Evolutionary conservation across 1,140 invertebrate genomes (phyloP), one percentile per base, ranked within the genome.

Genomic region (Hypsibius dujardini): DNA sequence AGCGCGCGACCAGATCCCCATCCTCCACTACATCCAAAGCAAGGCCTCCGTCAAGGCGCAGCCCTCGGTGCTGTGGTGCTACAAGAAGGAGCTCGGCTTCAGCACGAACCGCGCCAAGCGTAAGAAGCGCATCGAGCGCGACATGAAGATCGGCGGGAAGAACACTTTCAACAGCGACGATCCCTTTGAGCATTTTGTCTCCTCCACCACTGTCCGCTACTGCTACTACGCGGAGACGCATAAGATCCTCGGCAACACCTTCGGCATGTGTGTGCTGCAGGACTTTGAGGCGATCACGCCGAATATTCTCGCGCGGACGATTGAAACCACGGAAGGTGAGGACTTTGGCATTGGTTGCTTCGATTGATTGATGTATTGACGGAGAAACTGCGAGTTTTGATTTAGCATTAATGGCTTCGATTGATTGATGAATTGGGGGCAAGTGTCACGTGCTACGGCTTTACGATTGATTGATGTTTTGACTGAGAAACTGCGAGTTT

Each of bases 241-340:
- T 78, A 93, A 93, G 76, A 96, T 99, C 78, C 83, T 99, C 1
- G 96, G 96, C 71, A 92, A 95, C 74, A 98, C 95, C 1, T 99
- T 89, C 82, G 94, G 93, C 71, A 76, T 77, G 76, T 71, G 75
- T 59, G 73, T 77, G 72, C 81, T 81, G 14, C 78, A 92, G 87
- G 95, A 99, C 82, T 99, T 99, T 84, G 95, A 99, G 84, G 95
- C 95, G 1, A 76, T 99, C 0, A 98, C 95, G n/a, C 96, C 96
- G 2, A 99, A 99, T 81, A 83, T 98, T 60, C 82, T 99, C 76
- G 96, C 96, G 0, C 82, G 95, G 74, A 98, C 95, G 2, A 86
- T 99, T 74, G 96, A 99, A 84, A 99, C 96, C 0, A 91, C 98
- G 1, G 92, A 98, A 84, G 95, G 96, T 28, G 28, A 28, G 28